Base-by-base conservation (phyloP, 2,888 invertebrate genomes). In the Leptopilina syphax region DNA sequence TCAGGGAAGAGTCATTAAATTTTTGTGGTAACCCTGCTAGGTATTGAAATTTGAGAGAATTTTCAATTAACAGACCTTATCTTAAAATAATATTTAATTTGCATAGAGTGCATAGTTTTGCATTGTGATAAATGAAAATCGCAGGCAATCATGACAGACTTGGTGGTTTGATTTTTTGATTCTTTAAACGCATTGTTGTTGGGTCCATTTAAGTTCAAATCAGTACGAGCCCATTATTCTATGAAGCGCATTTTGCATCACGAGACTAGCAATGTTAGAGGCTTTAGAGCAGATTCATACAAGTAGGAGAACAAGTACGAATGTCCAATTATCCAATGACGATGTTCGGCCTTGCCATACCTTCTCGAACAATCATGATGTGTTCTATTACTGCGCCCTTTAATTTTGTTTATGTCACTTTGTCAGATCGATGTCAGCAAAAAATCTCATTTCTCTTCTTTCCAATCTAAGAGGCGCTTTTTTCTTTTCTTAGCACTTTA, bases 341-440 rank as follows among this genome's bases (percentile, higher is more conserved):
- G 79, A 84, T 78, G 65, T 77, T 82, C 87, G 89, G 87, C 89
- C 89, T 89, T 89, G 89, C 86, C 84, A 87, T 86, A 84, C 86
- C 87, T 89, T 87, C 85, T 80, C 83, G 84, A 88, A 86, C 88
- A 86, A 87, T 87, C 83, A 87, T 82, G 12, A 50, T 50, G 50
- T 50, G 85, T 82, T 80, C 86, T 82, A 87, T 88, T 88, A 87
- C 50, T 50, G 12, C 57, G 80, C 80, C 84, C 83, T 84, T 83
- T 85, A 70, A 83, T 83, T 85, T 86, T 86, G 84, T 87, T 87
- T 85, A 84, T 80, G 13, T 63, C 70, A 47, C 68, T 63, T 18
- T 34, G 81, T 79, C 80, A 77, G 44, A 44, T 44, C 44, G 44
- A 44, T 44, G 44, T 44, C 44, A 44, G 44, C 44, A 8, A 82